phyloP scores from a whole-genome alignment of 2,797 vertebrate genomes.

The Aphelocoma californica region DNA sequence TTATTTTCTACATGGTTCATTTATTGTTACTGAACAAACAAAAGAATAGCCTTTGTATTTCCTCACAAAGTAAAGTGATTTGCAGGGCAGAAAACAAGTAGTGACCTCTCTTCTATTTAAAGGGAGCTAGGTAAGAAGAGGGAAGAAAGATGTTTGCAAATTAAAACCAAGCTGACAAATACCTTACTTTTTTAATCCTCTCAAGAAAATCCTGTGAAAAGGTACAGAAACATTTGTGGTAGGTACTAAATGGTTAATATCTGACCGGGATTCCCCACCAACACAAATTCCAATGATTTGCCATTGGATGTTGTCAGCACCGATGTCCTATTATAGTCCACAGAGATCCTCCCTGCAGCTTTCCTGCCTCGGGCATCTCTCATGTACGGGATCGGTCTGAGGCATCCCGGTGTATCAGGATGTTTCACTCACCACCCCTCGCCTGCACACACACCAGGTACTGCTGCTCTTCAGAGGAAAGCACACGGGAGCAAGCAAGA shows the following conservation, averaged over 20 bases:
- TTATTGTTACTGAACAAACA: slow-evolving; percentile 7
- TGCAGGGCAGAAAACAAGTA: not conserved
- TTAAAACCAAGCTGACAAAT: not conserved
- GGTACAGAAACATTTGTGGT: not conserved
- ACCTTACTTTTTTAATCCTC: not conserved
- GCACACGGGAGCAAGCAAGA: not conserved
- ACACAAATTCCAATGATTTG: slow-evolving; percentile 27
- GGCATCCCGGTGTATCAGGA: not conserved
- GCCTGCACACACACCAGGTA: not conserved
- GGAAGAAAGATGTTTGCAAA: not conserved
- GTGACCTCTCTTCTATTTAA: not conserved
- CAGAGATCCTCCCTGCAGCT: slow-evolving; percentile 21
- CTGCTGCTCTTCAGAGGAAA: not conserved
- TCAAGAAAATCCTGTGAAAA: not conserved
- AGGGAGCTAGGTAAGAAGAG: not conserved
- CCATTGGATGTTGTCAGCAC: slow-evolving; percentile 42
- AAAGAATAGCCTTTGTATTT: not conserved
- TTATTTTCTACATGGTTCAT: not conserved
- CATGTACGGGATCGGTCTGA: not conserved
- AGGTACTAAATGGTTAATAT: slow-evolving; percentile 1
- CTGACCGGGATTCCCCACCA: slow-evolving; percentile 27
- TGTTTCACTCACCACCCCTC: not conserved
- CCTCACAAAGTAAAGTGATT: slow-evolving; percentile 9
- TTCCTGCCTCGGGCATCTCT: not conserved
- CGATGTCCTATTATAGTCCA: slow-evolving; percentile 7